A percentile compares a stretch with the other conserved stretches of the same genome.
Evolutionary conservation across 2,113 vertebrate species (phyloP).

Genomic region (Gymnorhina tibicen): DNA sequence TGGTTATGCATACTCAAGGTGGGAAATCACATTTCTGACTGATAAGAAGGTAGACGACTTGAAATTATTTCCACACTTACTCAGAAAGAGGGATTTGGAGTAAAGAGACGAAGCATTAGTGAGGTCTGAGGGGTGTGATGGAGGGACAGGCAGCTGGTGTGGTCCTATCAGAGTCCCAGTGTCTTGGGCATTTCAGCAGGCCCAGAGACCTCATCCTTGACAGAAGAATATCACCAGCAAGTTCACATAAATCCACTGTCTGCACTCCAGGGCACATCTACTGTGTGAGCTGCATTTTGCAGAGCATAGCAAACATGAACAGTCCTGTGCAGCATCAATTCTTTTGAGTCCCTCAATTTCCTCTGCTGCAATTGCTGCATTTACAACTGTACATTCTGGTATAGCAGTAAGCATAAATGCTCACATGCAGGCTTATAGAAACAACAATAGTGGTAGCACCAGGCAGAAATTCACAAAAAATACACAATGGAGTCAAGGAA

Average conservation of each 20-base stretch:
- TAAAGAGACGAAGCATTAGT: neutral
- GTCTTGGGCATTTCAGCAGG: neutral
- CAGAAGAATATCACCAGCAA: neutral
- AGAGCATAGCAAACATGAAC: neutral
- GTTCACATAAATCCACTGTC: neutral
- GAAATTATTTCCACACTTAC: neutral
- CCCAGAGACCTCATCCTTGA: neutral
- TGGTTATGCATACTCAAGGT: neutral
- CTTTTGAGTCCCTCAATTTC: neutral
- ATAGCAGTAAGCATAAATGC: neutral
- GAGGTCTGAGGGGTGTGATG: neutral
- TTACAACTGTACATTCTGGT: neutral
- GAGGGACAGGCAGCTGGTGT: neutral
- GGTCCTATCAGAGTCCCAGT: neutral
- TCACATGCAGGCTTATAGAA: neutral
- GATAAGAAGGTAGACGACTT: neutral
- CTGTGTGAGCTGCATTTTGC: fast-evolving
- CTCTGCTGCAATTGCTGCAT: neutral
- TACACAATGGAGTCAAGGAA: neutral
- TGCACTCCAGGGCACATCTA: neutral
- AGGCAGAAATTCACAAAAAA: neutral
- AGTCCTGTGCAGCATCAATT: neutral
- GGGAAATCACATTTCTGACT: neutral
- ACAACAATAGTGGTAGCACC: fast-evolving
- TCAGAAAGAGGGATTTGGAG: neutral